Evolutionary conservation across 1,140 invertebrate species (phyloP).

Genomic region (Drosophila kohkoa): DNA sequence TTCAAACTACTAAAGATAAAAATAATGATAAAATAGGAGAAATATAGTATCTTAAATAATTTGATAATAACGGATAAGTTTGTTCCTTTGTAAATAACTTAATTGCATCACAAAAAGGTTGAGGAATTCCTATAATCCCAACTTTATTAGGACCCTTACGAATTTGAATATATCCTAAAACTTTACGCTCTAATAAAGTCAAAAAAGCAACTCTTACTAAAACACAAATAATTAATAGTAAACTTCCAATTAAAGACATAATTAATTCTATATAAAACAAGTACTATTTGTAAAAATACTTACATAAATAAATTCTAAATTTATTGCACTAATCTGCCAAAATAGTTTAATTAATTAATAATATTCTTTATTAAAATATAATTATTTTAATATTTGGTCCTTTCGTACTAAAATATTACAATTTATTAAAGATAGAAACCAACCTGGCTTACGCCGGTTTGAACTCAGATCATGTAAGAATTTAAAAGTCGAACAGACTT

Average conservation of each 20-base stretch:
- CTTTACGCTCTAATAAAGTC: slow-evolving; percentile 89
- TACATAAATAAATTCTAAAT: slow-evolving; percentile 88
- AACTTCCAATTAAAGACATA: slow-evolving; percentile 84
- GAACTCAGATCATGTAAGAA: slow-evolving; percentile 92
- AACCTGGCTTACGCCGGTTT: slow-evolving; percentile 90
- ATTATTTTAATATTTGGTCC: slow-evolving; percentile 30
- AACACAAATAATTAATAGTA: slow-evolving; percentile 86
- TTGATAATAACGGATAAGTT: slow-evolving; percentile 85
- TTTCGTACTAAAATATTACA: slow-evolving; percentile 57
- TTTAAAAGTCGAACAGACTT: slow-evolving; percentile 92
- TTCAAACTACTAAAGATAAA: slow-evolving; percentile 80
- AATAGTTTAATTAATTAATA: slow-evolving; percentile 84
- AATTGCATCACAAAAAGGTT: slow-evolving; percentile 89
- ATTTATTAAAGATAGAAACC: slow-evolving; percentile 88
- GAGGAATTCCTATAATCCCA: slow-evolving; percentile 87
- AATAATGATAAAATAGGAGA: slow-evolving; percentile 86
- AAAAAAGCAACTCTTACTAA: slow-evolving; percentile 88
- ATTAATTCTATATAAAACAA: slow-evolving; percentile 84
- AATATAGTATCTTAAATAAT: slow-evolving; percentile 87
- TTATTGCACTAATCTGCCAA: slow-evolving; percentile 88
- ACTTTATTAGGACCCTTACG: slow-evolving; percentile 90
- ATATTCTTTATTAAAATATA: slow-evolving; percentile 49
- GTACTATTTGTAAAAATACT: slow-evolving; percentile 85
- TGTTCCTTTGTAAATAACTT: slow-evolving; percentile 88
- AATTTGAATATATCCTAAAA: slow-evolving; percentile 89